These are phyloP conservation scores for Bombycilla garrulus DNA, from an alignment of 2,113 vertebrate genomes.

Conservation along the genomic window DNA sequence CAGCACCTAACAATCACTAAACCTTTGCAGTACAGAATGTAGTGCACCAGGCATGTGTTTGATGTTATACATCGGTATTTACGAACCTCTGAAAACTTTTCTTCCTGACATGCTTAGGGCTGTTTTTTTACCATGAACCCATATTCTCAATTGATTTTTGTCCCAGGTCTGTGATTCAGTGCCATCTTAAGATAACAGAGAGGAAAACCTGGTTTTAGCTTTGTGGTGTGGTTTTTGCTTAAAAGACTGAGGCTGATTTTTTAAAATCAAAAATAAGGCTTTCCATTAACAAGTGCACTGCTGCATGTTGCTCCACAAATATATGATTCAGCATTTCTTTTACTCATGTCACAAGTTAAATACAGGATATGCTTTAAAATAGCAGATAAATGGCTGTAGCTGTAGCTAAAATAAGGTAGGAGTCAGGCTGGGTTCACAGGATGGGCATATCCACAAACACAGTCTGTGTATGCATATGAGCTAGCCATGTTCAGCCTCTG, in stretches of 20 bases:
- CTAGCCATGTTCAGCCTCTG: not conserved
- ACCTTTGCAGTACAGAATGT: not conserved
- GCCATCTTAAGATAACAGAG: not conserved
- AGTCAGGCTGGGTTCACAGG: not conserved
- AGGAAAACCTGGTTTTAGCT: not conserved
- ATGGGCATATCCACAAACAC: not conserved
- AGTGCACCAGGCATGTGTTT: not conserved
- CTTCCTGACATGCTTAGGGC: not conserved
- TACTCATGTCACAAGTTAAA: not conserved
- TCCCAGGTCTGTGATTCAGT: not conserved
- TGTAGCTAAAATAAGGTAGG: not conserved
- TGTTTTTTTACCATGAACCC: not conserved
- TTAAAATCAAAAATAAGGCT: not conserved
- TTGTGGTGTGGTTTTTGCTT: not conserved
- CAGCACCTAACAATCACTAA: not conserved
- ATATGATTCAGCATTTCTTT: not conserved
- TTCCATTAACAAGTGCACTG: not conserved
- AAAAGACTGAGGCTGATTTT: not conserved
- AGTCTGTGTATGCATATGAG: not conserved
- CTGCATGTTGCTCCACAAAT: not conserved
- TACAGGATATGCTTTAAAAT: not conserved
- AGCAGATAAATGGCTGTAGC: not conserved
- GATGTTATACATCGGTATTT: not conserved
- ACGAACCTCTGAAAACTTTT: not conserved
- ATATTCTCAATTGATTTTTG: not conserved